A percentile compares a stretch with the other conserved stretches of the same genome.
These are phyloP conservation scores for Pyrocephalus nanus DNA, from an alignment of 2,797 vertebrate species.

Conservation along the genomic window DNA sequence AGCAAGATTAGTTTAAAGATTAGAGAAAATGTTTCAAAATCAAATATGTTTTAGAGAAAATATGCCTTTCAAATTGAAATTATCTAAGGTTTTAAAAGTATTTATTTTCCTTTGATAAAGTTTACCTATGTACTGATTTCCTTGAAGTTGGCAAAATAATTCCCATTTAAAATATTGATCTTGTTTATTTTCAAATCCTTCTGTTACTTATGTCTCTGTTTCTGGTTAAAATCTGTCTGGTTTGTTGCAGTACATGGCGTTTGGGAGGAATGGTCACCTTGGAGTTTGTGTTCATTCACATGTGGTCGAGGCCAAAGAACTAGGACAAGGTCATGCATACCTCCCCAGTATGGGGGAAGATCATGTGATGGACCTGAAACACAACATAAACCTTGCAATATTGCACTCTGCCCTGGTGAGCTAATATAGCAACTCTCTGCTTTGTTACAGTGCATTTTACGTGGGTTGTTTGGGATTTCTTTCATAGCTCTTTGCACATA, in stretches of 20 bases:
- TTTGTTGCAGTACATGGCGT: constrained; percentile 96
- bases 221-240: constrained; percentile 77
- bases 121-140: not conserved
- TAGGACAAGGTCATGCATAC: constrained; percentile 93
- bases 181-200: constrained; percentile 38
- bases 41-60: not conserved
- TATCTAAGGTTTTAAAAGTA: not conserved
- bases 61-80: not conserved
- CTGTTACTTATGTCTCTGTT: constrained; percentile 34
- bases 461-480: not conserved
- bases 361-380: constrained; percentile 97
- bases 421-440: constrained; percentile 3
- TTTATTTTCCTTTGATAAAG: not conserved
- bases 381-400: constrained; percentile 99
- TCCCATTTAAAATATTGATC: not conserved
- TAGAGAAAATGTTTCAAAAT: not conserved
- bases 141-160: not conserved
- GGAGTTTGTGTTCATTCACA: constrained; percentile 99
- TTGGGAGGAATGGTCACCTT: constrained; percentile 99
- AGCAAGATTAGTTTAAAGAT: not conserved
- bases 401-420: constrained; percentile 97
- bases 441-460: not conserved
- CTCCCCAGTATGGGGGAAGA: constrained; percentile 95
- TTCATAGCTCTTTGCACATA: not conserved
- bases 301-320: constrained; percentile 99